Evolutionary conservation across 2,797 vertebrate species (phyloP), one percentile per base, ranked within the genome.

Genomic region (Falco rusticolus): DNA sequence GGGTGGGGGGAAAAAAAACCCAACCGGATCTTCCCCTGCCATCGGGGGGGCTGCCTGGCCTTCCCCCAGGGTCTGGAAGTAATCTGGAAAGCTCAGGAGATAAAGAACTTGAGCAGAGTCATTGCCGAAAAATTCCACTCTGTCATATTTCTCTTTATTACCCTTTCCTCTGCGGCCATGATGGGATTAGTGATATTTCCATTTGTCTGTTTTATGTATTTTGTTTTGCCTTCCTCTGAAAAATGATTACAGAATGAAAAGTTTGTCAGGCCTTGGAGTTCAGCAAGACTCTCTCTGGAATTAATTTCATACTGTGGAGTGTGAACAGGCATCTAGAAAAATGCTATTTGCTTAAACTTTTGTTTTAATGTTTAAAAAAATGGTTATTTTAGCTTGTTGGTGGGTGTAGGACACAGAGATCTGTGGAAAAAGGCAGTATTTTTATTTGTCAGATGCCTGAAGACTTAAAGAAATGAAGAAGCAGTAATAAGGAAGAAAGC

Each of bases 181-280:
- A 90, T 93, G 88, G 97, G 94, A 96, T 97, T 96, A 90, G 94
- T 91, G 95, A 93, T 96, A 95, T 96, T 97, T 95, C 97, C 96
- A 96, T 97, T 96, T 93, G 96, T 96, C 97, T 95, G 6, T 1
- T 96, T 95, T 96, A 96, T 96, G 83, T 93, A 72, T 94, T 97
- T 96, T 95, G 94, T 95, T 97, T 94, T 96, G 89, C 94, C 70
- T 96, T 94, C 86, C 92, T 45, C 93, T 95, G 90, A 96, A 96
- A 94, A 96, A 96, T 83, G 76, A 95, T 96, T 96, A 81, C 83
- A 57, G 92, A 84, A 54, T 85, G 93, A 95, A 80, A 96, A 95
- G 94, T 97, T 95, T 94, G 83, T 93, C 91, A 91, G 95, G 92
- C 50, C 91, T 89, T 59, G 81, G 93, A 93, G 94, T 96, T 95